Conservation (phyloP, 2,888 invertebrate species). For the Harpagoxenus sublaevis region DNA sequence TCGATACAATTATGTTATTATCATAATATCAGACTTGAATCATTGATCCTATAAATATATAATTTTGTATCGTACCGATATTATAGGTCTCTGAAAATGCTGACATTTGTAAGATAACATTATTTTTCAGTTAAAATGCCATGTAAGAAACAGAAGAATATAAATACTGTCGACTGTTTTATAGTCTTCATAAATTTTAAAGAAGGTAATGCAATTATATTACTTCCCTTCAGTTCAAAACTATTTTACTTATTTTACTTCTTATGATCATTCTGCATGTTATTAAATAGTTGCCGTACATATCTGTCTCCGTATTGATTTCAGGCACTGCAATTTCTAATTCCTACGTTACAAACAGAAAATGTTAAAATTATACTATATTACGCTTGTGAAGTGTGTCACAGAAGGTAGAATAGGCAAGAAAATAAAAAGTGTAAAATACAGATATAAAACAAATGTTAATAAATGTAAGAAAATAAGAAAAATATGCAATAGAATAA, state of each 20-base stretch:
- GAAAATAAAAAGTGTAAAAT: not conserved
- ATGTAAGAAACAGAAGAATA: not conserved
- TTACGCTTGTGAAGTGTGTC: not conserved
- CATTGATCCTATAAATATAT: not conserved
- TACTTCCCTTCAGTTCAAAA: not conserved
- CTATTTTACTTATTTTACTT: not conserved
- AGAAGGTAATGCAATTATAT: not conserved
- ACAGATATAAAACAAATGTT: not conserved
- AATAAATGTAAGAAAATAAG: not conserved
- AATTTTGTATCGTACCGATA: not conserved
- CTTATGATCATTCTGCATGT: not conserved
- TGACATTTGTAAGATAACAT: not conserved
- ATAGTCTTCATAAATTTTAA: slow-evolving; percentile 10
- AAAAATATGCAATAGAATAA: not conserved
- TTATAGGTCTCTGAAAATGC: not conserved
- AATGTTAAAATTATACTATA: not conserved
- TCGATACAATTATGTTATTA: slow-evolving; percentile 7
- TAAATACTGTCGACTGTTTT: not conserved
- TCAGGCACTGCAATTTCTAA: not conserved
- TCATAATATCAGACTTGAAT: not conserved
- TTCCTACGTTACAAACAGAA: not conserved
- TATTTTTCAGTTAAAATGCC: not conserved
- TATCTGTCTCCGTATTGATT: not conserved
- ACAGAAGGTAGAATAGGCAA: not conserved
- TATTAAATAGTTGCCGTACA: not conserved